Evolutionary conservation across 2,113 vertebrate genomes (phyloP).

Genomic region (Oxyura jamaicensis): DNA sequence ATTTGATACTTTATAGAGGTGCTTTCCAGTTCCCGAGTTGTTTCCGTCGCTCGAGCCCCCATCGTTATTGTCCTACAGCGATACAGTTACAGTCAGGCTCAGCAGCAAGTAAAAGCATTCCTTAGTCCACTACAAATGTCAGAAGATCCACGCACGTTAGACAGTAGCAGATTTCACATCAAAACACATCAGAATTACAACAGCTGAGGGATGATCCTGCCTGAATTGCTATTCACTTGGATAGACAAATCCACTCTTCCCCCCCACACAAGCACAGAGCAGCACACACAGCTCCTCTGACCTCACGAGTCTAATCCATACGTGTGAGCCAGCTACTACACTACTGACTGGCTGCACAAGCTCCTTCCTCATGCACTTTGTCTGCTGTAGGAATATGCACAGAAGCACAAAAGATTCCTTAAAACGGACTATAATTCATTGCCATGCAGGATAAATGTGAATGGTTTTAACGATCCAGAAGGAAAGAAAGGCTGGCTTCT

Average conservation of each 20-base stretch:
- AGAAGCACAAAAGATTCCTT: slow-evolving; percentile 73
- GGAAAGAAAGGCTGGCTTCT: slow-evolving; percentile 62
- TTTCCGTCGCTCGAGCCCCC: slow-evolving; percentile 78
- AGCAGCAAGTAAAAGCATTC: slow-evolving; percentile 73
- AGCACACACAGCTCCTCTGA: slow-evolving; percentile 75
- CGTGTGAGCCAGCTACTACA: slow-evolving; percentile 69
- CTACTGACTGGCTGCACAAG: slow-evolving; percentile 56
- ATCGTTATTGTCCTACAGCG: slow-evolving; percentile 74
- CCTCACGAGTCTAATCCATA: slow-evolving; percentile 73
- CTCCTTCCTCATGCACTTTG: slow-evolving; percentile 69
- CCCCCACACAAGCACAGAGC: slow-evolving; percentile 57
- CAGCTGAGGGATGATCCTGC: slow-evolving; percentile 64
- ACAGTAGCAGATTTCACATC: slow-evolving; percentile 61
- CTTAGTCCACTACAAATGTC: slow-evolving; percentile 65
- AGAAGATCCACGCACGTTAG: slow-evolving; percentile 57
- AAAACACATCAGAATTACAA: slow-evolving; percentile 67
- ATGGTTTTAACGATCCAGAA: slow-evolving; percentile 72
- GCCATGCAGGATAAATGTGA: slow-evolving; percentile 70
- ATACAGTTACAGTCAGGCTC: slow-evolving; percentile 77
- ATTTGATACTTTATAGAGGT: slow-evolving; percentile 77
- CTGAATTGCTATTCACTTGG: slow-evolving; percentile 69
- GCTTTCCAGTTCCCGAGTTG: slow-evolving; percentile 74
- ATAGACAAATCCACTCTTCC: slow-evolving; percentile 62
- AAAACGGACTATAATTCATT: slow-evolving; percentile 71
- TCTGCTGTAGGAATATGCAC: slow-evolving; percentile 46